Percentiles rank a stretch among this genome's conserved stretches.
phyloP scores from a whole-genome alignment of 1,140 invertebrate genomes.

The Gryon sp. region DNA sequence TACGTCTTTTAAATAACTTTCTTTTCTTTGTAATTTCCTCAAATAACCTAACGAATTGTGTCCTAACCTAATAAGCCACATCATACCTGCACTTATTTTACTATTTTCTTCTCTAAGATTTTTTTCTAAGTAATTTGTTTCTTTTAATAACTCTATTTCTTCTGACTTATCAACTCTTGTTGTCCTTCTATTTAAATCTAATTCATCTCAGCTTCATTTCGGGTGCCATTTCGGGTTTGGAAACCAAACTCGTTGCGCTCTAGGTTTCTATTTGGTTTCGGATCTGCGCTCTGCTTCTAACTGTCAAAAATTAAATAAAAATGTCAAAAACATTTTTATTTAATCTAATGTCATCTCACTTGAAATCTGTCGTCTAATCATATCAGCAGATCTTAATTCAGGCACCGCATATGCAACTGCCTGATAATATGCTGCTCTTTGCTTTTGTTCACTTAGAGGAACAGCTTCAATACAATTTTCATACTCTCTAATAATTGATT shows the following conservation, averaged over 20 bases:
- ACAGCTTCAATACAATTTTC: not conserved
- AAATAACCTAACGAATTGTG: not conserved
- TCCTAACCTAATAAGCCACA: constrained; percentile 1
- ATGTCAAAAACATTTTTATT: constrained; percentile 32
- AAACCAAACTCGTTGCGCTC: not conserved
- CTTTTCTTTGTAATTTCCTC: not conserved
- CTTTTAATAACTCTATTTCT: not conserved
- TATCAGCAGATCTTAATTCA: constrained; percentile 4
- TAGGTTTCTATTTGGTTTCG: not conserved
- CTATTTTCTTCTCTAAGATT: not conserved
- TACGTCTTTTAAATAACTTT: not conserved
- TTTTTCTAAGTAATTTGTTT: not conserved
- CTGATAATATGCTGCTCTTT: constrained; percentile 19
- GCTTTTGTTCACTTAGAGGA: not conserved
- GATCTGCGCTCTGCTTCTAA: constrained; percentile 30
- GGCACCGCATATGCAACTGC: constrained; percentile 15
- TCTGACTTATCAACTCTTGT: not conserved
- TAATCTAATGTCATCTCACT: constrained; percentile 41
- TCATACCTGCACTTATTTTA: not conserved
- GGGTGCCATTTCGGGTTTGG: not conserved
- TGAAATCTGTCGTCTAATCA: not conserved
- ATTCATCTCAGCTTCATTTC: too few relatives aligned
- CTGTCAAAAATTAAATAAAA: too few relatives aligned
- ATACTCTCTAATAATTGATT: constrained; percentile 51
- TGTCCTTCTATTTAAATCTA: not conserved